Percentiles rank a stretch among this genome's conserved stretches.
Conservation (phyloP, 2,113 vertebrate species). For the Crotophaga sulcirostris region DNA sequence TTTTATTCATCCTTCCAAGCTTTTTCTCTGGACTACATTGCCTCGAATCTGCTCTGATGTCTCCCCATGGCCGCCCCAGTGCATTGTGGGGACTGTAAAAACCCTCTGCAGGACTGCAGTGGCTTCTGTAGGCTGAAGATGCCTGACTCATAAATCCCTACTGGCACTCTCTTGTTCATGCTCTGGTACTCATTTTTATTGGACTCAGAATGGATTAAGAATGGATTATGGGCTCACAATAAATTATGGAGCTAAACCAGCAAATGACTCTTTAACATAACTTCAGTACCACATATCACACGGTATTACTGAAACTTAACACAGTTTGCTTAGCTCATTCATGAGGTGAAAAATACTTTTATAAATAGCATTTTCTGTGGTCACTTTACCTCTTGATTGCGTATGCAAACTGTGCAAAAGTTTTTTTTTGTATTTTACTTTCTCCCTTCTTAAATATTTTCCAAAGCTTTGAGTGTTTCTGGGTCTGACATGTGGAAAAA, state of each 20-base stretch:
- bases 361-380: neutral
- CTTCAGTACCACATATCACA: neutral
- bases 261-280: neutral
- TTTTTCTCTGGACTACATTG: neutral
- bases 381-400: neutral
- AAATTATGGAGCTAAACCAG: neutral
- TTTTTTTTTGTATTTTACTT: neutral
- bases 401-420: neutral
- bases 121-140: neutral
- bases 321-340: neutral
- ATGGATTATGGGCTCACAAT: neutral
- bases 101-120: fast-evolving
- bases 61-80: fast-evolving
- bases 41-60: neutral
- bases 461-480: neutral
- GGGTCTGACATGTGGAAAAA: neutral
- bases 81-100: neutral
- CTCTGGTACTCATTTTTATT: neutral
- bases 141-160: neutral
- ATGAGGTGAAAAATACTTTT: neutral
- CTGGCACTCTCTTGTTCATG: neutral
- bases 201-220: neutral
- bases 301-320: neutral
- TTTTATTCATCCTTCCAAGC: neutral
- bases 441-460: neutral